A percentile compares a stretch with the other conserved stretches of the same genome.
Conservation (phyloP, 1,140 invertebrate genomes). For the Archivesica marissinica region DNA sequence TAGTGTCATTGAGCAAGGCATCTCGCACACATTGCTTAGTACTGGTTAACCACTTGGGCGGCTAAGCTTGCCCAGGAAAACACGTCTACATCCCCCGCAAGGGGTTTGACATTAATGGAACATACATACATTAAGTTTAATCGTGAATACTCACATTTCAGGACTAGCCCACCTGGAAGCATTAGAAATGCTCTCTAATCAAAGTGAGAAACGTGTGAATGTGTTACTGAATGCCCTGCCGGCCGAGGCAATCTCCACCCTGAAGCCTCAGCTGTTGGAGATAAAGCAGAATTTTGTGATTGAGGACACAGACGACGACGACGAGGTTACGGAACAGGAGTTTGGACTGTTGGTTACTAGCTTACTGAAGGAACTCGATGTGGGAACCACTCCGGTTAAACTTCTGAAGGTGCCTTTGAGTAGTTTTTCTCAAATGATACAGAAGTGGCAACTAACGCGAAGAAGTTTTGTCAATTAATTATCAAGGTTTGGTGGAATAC, state of each 20-base stretch:
- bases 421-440: too few relatives aligned
- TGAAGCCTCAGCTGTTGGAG: constrained; percentile 85
- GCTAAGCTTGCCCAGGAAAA: too few relatives aligned
- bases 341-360: constrained; percentile 79
- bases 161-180: constrained; percentile 94
- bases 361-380: constrained; percentile 87
- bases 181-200: constrained; percentile 93
- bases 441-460: too few relatives aligned
- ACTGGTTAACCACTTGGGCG: too few relatives aligned
- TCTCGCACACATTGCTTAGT: too few relatives aligned
- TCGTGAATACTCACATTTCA: too few relatives aligned
- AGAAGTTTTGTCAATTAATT: too few relatives aligned
- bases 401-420: constrained; percentile 83
- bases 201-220: constrained; percentile 86
- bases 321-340: constrained; percentile 75
- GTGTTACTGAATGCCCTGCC: constrained; percentile 73
- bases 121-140: too few relatives aligned
- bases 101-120: too few relatives aligned
- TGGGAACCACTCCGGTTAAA: constrained; percentile 85
- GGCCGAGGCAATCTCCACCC: constrained; percentile 61
- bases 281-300: constrained; percentile 91
- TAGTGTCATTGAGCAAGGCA: too few relatives aligned
- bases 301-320: constrained; percentile 88
- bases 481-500: too few relatives aligned
- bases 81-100: too few relatives aligned